These are phyloP conservation scores for Argentina silus DNA, from an alignment of 2,797 vertebrate genomes.

Conservation along the genomic window DNA sequence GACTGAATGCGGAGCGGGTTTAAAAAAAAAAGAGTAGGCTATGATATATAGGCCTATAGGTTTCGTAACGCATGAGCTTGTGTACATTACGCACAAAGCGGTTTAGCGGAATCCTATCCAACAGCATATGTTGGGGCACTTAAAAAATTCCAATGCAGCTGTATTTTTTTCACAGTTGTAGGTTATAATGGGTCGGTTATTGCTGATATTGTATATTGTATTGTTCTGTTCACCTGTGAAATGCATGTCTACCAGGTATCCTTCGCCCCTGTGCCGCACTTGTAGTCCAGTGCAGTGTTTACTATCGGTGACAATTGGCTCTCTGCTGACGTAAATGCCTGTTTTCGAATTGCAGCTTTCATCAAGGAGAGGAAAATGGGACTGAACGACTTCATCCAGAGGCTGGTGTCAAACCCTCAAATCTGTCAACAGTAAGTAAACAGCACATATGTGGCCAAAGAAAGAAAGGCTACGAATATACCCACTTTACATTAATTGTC, in stretches of 20 bases:
- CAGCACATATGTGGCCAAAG: background rate
- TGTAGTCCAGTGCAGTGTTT: background rate
- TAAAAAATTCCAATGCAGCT: background rate
- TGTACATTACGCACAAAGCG: conserved; percentile 31
- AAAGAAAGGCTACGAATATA: background rate
- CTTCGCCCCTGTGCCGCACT: too few species aligned
- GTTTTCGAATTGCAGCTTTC: conserved; percentile 70
- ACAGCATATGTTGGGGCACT: conserved; percentile 24
- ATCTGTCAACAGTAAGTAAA: conserved; percentile 84
- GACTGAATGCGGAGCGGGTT: conserved; percentile 20
- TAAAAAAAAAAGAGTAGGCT: conserved; percentile 14
- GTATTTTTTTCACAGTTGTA: background rate
- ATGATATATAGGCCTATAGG: conserved; percentile 44
- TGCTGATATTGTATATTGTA: too few species aligned
- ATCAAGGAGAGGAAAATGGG: conserved; percentile 86
- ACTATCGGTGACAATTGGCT: conserved; percentile 29
- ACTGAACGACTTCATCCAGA: conserved; percentile 84
- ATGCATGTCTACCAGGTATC: too few species aligned
- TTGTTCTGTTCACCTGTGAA: too few species aligned
- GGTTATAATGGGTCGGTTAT: too few species aligned
- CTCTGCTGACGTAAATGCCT: conserved; percentile 30
- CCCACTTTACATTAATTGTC: background rate
- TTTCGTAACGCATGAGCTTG: conserved; percentile 65
- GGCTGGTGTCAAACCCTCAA: conserved; percentile 79
- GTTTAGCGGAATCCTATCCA: conserved; percentile 33